These are phyloP conservation scores for Todiramphus chloris DNA, from an alignment of 2,113 vertebrate species.

Conservation along the genomic window DNA sequence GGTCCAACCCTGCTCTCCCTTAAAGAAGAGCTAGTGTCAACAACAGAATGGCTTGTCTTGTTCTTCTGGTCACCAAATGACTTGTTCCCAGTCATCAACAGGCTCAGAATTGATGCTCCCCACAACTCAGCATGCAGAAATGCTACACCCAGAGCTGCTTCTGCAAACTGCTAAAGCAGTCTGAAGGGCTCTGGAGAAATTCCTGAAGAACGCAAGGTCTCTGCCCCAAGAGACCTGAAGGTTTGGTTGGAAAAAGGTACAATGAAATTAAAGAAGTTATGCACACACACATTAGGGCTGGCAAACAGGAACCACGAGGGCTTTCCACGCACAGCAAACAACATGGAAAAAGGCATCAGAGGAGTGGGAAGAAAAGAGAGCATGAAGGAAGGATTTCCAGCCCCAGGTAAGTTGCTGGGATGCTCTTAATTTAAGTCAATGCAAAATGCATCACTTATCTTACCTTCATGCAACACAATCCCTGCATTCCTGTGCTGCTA, in stretches of 20 bases:
- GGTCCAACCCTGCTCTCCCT: background rate
- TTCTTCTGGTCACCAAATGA: background rate
- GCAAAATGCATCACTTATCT: background rate
- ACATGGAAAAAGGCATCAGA: background rate
- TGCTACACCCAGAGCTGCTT: background rate
- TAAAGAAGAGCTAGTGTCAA: background rate
- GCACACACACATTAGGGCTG: rapidly evolving
- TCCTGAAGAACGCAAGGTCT: background rate
- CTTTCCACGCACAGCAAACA: background rate
- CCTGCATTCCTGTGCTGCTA: background rate
- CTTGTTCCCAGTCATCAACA: background rate
- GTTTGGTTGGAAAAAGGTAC: background rate
- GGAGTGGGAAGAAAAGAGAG: background rate
- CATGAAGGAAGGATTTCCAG: background rate
- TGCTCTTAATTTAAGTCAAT: background rate
- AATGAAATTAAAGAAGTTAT: background rate
- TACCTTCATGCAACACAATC: background rate
- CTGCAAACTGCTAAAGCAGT: background rate
- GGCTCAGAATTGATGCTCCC: background rate
- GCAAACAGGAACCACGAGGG: background rate
- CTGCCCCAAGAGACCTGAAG: background rate
- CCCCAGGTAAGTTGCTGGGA: background rate
- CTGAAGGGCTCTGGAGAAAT: background rate
- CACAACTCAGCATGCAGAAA: background rate
- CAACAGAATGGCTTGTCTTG: background rate